phyloP scores from a whole-genome alignment of 2,113 vertebrate species.

The Anhinga rufa region DNA sequence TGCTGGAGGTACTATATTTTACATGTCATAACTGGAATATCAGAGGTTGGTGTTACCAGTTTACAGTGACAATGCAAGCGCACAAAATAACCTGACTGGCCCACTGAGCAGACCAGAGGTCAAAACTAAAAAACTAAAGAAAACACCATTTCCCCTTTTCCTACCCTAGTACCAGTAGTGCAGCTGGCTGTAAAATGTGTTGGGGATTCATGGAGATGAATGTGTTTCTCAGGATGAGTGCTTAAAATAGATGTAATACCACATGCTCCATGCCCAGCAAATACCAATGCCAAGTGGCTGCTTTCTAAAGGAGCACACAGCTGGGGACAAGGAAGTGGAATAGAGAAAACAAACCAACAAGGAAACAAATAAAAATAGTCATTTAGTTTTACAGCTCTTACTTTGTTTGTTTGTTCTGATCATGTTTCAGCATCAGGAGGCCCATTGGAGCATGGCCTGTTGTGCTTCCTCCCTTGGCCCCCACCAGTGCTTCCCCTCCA shows the following conservation, averaged over 20 bases:
- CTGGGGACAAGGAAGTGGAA: constrained; percentile 41
- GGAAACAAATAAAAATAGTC: constrained; percentile 27
- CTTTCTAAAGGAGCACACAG: constrained; percentile 1
- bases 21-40: not conserved
- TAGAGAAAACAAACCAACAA: not conserved
- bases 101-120: not conserved
- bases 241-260: not conserved
- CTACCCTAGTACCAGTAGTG: not conserved
- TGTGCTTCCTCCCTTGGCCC: not conserved
- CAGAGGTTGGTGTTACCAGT: not conserved
- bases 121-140: not conserved
- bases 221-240: not conserved
- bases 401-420: constrained; percentile 57
- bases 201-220: not conserved
- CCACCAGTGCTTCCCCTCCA: not conserved
- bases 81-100: not conserved
- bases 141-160: not conserved
- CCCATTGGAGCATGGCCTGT: not conserved
- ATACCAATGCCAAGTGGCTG: constrained; percentile 11
- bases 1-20: not conserved
- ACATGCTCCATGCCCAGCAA: not conserved
- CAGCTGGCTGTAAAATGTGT: not conserved
- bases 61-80: not conserved
- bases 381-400: constrained; percentile 60
- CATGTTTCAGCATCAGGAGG: constrained; percentile 25